phyloP scores from a whole-genome alignment of 1,140 invertebrate species.

The Coptotermes formosanus region DNA sequence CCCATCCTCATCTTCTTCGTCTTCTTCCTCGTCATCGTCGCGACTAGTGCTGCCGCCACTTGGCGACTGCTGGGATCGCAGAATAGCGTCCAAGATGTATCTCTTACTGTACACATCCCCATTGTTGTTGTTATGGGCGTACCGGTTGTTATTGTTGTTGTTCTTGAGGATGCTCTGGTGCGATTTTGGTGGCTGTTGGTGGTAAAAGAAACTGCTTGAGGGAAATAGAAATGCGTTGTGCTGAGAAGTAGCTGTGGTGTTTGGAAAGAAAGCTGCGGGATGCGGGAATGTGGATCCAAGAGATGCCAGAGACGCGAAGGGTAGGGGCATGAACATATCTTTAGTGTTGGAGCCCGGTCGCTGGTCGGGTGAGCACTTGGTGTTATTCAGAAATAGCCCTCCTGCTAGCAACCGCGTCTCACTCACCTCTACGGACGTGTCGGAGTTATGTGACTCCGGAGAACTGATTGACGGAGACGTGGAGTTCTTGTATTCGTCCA shows the following conservation, averaged over 20 bases:
- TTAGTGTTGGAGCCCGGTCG: conserved; percentile 36
- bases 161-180: conserved; percentile 37
- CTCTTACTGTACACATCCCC: conserved; percentile 61
- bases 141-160: conserved; percentile 42
- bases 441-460: conserved; percentile 73
- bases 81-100: conserved; percentile 68
- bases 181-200: conserved; percentile 5
- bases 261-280: conserved; percentile 59
- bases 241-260: conserved; percentile 40
- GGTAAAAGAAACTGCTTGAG: background rate
- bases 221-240: conserved; percentile 2
- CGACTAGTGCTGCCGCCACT: conserved; percentile 40
- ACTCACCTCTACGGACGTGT: conserved; percentile 64
- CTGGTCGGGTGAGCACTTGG: conserved; percentile 49
- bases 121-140: conserved; percentile 25
- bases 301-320: conserved; percentile 56
- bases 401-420: conserved; percentile 46
- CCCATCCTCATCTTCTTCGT: conserved; percentile 31
- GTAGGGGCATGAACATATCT: conserved; percentile 56
- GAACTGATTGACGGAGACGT: conserved; percentile 68
- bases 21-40: conserved; percentile 43
- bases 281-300: conserved; percentile 58
- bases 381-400: conserved; percentile 51
- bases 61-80: conserved; percentile 61
- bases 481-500: conserved; percentile 63